phyloP scores from a whole-genome alignment of 2,888 invertebrate species.

The Endotricha flammealis region DNA sequence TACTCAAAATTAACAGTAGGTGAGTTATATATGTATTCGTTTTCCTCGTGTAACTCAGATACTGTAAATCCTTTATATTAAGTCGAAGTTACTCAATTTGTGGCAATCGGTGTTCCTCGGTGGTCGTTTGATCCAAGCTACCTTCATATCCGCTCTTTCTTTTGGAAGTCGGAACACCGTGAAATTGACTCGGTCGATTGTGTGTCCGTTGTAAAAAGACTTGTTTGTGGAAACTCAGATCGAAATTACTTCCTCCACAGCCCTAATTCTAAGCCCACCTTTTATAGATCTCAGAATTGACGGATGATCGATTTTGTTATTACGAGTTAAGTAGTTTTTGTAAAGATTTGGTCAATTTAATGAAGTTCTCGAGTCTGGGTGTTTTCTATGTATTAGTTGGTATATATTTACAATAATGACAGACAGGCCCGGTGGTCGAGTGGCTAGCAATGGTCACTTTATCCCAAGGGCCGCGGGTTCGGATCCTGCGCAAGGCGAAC shows the following conservation, averaged over 20 bases:
- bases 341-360: too few relatives aligned
- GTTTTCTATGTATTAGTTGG: too few relatives aligned
- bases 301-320: background rate
- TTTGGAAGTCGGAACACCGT: conserved; percentile 19
- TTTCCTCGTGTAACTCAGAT: too few relatives aligned
- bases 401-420: too few relatives aligned
- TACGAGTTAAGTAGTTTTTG: background rate
- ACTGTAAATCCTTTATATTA: too few relatives aligned
- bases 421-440: too few relatives aligned
- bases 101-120: conserved; percentile 14
- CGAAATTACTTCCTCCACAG: conserved; percentile 16
- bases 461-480: too few relatives aligned
- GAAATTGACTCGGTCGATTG: conserved; percentile 28
- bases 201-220: conserved; percentile 18
- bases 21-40: too few relatives aligned
- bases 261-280: background rate
- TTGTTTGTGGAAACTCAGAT: conserved; percentile 16
- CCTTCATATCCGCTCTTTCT: conserved; percentile 17
- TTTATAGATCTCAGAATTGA: background rate
- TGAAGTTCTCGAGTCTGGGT: too few relatives aligned
- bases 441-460: too few relatives aligned
- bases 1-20: too few relatives aligned
- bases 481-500: too few relatives aligned
- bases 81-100: conserved; percentile 18
- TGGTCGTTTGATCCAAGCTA: conserved; percentile 20